Conservation (phyloP, 2,888 invertebrate genomes). For the Caenorhabditis becei region DNA sequence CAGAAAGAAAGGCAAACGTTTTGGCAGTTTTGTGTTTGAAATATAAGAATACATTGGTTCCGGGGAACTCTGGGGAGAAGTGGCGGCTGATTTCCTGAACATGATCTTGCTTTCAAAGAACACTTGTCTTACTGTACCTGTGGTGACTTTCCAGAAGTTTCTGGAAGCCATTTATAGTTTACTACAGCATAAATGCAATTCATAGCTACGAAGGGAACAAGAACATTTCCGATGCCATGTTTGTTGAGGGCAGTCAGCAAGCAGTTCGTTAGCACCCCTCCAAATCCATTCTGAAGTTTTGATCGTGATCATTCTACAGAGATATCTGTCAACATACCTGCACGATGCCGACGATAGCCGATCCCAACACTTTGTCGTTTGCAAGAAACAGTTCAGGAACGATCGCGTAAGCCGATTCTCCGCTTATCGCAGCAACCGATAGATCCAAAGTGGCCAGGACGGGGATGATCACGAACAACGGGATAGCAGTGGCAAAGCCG, state of each 20-base stretch:
- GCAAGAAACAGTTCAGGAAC: constrained; percentile 78
- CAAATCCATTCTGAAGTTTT: constrained; percentile 74
- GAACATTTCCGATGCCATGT: constrained; percentile 69
- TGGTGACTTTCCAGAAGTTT: constrained; percentile 72
- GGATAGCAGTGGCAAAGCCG: constrained; percentile 24
- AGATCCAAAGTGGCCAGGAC: constrained; percentile 75
- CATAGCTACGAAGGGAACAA: constrained; percentile 74
- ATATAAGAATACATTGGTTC: constrained; percentile 21
- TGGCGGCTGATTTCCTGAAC: constrained; percentile 64
- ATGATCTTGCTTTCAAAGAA: background rate
- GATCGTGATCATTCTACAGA: constrained; percentile 9
- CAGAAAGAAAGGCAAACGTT: constrained; percentile 9
- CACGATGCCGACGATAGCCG: constrained; percentile 76
- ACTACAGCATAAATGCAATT: constrained; percentile 72
- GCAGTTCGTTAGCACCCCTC: constrained; percentile 73
- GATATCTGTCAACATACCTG: constrained; percentile 66
- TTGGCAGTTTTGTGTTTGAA: constrained; percentile 34
- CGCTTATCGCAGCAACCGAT: constrained; percentile 76
- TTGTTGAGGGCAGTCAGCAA: constrained; percentile 72
- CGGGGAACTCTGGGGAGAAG: constrained; percentile 60
- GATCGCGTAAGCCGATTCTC: constrained; percentile 77
- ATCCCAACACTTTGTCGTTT: constrained; percentile 75
- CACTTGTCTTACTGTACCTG: constrained; percentile 46
- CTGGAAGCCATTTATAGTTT: constrained; percentile 70
- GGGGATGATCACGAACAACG: constrained; percentile 63